Percentiles rank a stretch among this genome's conserved stretches.
Evolutionary conservation across 2,113 vertebrate genomes (phyloP).

Genomic region (Apus apus): DNA sequence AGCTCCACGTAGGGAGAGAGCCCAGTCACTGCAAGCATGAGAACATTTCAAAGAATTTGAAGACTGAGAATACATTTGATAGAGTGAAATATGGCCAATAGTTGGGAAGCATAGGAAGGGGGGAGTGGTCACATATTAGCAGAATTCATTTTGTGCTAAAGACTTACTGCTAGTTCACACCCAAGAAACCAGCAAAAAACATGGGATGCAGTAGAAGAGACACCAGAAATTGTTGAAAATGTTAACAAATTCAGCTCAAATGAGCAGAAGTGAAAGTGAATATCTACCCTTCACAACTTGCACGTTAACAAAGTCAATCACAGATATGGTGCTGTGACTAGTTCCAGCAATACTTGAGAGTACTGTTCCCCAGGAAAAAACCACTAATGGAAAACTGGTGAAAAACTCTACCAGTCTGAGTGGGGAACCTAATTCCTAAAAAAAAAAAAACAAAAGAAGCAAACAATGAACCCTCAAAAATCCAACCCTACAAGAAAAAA

Average conservation of each 20-base stretch:
- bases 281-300: background rate
- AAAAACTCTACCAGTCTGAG: background rate
- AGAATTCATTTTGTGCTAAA: background rate
- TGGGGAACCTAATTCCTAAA: no score
- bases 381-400: background rate
- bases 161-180: background rate
- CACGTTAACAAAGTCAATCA: background rate
- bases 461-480: background rate
- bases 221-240: background rate
- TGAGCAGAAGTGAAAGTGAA: background rate
- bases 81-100: background rate
- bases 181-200: background rate
- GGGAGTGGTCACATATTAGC: background rate
- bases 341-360: background rate
- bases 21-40: background rate
- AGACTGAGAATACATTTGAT: background rate
- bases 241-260: background rate
- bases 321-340: background rate
- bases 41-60: background rate
- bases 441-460: background rate
- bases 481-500: background rate
- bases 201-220: rapidly evolving
- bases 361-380: background rate
- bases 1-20: background rate
- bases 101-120: background rate